These are phyloP conservation scores for Tangara arthus DNA, from an alignment of 2,797 vertebrate genomes.

Conservation along the genomic window DNA sequence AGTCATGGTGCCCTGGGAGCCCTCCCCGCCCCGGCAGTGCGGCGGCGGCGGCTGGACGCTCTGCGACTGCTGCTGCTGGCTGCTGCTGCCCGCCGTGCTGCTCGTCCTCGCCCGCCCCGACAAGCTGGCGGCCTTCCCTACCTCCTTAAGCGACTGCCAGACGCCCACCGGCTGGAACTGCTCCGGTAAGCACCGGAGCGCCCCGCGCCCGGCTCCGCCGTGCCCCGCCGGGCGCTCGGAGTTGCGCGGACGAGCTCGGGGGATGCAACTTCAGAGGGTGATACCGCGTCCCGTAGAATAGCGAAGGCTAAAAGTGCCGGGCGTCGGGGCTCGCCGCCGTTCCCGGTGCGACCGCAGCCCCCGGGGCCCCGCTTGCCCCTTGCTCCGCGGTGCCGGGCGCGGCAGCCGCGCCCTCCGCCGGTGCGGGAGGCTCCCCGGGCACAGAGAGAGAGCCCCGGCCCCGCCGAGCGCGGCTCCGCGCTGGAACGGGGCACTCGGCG, in stretches of 20 bases:
- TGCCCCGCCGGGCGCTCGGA: not conserved
- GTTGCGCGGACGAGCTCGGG: not conserved
- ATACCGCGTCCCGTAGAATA: not conserved
- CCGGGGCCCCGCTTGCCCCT: not conserved
- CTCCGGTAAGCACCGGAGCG: constrained; percentile 84
- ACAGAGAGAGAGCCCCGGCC: not conserved
- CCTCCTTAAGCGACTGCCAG: constrained; percentile 97
- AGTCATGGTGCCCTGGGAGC: constrained; percentile 77
- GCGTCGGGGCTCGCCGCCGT: not conserved
- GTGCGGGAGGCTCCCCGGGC: not conserved
- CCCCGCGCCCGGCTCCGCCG: not conserved
- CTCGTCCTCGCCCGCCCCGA: constrained; percentile 88
- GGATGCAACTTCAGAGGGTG: not conserved
- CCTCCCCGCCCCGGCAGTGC: constrained; percentile 73
- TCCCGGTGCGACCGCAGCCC: not conserved
- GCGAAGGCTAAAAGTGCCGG: not conserved
- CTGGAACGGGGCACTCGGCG: not conserved
- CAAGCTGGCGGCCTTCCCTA: constrained; percentile 93
- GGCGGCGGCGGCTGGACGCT: constrained; percentile 75
- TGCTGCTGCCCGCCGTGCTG: constrained; percentile 83
- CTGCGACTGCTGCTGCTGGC: constrained; percentile 84
- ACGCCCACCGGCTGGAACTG: constrained; percentile 98
- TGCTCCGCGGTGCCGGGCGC: not conserved
- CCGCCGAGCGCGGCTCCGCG: not conserved
- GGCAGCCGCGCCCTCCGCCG: constrained; percentile 21